Percentiles rank a stretch among this genome's conserved stretches.
Evolutionary conservation across 2,113 vertebrate species (phyloP).

Genomic region (Alligator mississippiensis): DNA sequence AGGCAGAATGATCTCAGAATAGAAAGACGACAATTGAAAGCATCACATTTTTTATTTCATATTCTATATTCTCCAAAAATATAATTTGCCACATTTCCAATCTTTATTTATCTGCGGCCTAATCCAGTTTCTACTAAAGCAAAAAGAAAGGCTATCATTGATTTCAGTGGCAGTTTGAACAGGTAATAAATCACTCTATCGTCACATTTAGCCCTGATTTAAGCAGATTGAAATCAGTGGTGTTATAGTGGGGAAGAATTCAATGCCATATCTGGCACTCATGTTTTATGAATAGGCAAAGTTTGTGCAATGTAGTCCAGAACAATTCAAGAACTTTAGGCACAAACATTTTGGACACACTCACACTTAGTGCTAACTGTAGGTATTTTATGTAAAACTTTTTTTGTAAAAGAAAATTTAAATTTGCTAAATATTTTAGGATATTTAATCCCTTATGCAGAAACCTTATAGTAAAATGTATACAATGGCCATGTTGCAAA

Average conservation of each 20-base stretch:
- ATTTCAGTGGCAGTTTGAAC: background rate
- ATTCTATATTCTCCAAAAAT: background rate
- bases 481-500: background rate
- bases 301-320: background rate
- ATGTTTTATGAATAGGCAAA: background rate
- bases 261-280: background rate
- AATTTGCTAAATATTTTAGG: background rate
- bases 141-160: background rate
- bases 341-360: background rate
- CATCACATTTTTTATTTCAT: background rate
- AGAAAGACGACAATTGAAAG: background rate
- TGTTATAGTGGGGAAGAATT: background rate
- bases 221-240: background rate
- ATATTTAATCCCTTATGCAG: background rate
- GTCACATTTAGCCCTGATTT: background rate
- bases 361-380: background rate
- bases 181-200: background rate
- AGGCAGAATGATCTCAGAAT: background rate
- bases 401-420: no score
- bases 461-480: accelerated
- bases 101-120: background rate
- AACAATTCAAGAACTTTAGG: accelerated
- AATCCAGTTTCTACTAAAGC: background rate
- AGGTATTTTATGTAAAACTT: no score
- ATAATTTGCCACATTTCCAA: background rate